Base-by-base conservation (phyloP, 2,888 invertebrate species). In the Eilema depressum region DNA sequence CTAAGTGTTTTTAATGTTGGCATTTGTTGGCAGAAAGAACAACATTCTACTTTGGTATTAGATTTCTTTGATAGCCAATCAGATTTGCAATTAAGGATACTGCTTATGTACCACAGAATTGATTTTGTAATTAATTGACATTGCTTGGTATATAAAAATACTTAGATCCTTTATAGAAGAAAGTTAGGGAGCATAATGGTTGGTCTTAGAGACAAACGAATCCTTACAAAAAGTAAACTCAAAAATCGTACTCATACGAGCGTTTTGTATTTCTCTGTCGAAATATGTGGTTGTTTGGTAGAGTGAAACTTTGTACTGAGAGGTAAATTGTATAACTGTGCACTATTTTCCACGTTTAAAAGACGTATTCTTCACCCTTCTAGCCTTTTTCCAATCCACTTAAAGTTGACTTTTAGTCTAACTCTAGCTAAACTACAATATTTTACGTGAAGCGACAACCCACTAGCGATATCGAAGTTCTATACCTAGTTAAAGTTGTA, bases 1-100 rank as follows among this genome's bases (percentile, higher is more conserved):
- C 69, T 76, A 74, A 79, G 69, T 69, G 68, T 74, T 47, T 66
- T 67, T 59, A 77, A 71, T 68, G 68, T 63, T 71, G n/a, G 33
- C 17, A n/a, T 20, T 63, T 3, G 8, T 30, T 25, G 33, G 61
- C 26, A 23, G 26, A 63, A 56, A 30, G 37, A 56, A 57, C 23
- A 11, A 67, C 28, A 30, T 63, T 56, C 37, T 63, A 37, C n/a
- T 41, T 41, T 53, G 12, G 1, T 23, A 61, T 65, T 33, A 33
- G 30, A n/a, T 33, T 56, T 53, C 7, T 33, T 41, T 28, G 12
- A 47, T n/a, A 47, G 47, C 25, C 17, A 37, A 63, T 63, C 37
- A 25, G n/a, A 37, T 25, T 63, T 63, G 37, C 53, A 63, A 20
- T 53, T 53, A 53, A 10, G 53, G n/a, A n/a, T 53, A 53, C n/a